Conservation (phyloP, 2,888 invertebrate species). For the Oconnorella tubifera region DNA sequence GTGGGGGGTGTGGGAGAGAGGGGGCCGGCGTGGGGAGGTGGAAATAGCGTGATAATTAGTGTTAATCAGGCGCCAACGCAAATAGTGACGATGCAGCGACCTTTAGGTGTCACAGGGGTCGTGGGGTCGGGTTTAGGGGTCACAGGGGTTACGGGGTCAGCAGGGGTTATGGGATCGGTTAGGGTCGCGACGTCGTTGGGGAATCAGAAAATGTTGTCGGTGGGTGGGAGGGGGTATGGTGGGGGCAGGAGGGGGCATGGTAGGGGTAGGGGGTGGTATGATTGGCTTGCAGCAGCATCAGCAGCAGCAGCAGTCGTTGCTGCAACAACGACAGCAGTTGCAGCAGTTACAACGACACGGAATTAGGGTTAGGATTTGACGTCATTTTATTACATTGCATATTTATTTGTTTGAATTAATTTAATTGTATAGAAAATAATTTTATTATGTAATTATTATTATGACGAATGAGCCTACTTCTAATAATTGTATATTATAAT, state of each 20-base stretch:
- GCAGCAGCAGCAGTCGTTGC: slow-evolving; percentile 3
- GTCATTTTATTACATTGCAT: no score
- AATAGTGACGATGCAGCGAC: background rate
- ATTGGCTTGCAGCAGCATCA: background rate
- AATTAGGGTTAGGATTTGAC: slow-evolving; percentile 6
- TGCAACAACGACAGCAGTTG: slow-evolving; percentile 1
- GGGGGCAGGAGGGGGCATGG: background rate
- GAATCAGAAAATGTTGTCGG: background rate
- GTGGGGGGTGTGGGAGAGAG: no score
- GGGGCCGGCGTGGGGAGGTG: no score
- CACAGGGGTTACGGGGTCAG: no score
- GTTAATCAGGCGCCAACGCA: background rate
- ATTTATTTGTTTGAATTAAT: no score
- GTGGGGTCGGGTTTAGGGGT: no score
- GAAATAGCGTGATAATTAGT: slow-evolving; percentile 1
- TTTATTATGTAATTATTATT: no score
- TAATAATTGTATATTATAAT: no score
- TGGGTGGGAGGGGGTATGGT: background rate
- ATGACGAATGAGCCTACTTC: no score
- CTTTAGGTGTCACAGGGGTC: no score
- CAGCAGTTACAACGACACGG: slow-evolving; percentile 1
- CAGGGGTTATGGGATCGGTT: no score
- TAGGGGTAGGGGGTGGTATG: background rate
- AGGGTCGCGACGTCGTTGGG: background rate
- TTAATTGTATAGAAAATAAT: no score